Percentiles rank a stretch among this genome's conserved stretches.
phyloP scores from a whole-genome alignment of 1,140 invertebrate genomes.

The Euura saliciscinereae region DNA sequence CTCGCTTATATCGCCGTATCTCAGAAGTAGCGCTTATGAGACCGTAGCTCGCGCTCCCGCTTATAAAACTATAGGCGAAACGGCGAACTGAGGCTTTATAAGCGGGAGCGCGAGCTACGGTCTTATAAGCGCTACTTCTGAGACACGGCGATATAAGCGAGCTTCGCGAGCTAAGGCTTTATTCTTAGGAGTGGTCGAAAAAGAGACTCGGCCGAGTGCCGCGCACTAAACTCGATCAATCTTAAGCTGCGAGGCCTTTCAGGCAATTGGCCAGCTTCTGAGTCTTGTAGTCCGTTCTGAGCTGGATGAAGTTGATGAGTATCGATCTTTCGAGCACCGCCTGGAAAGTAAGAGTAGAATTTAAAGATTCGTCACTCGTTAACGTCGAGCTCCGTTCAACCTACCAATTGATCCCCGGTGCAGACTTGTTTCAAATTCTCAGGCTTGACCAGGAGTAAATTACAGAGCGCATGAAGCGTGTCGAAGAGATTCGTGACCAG shows the following conservation, averaged over 20 bases:
- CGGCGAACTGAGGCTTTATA: no score
- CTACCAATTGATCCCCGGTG: slow-evolving; percentile 90
- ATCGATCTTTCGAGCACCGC: slow-evolving; percentile 85
- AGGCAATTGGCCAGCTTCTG: slow-evolving; percentile 76
- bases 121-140: no score
- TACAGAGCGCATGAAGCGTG: slow-evolving; percentile 93
- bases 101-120: no score
- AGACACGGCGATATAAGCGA: no score
- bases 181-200: no score
- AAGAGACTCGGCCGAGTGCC: no score
- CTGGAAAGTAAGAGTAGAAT: slow-evolving; percentile 64
- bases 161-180: no score
- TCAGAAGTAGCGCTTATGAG: no score
- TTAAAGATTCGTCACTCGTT: neutral
- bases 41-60: no score
- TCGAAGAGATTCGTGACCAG: slow-evolving; percentile 90
- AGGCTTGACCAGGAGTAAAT: slow-evolving; percentile 93
- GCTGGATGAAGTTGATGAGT: slow-evolving; percentile 90
- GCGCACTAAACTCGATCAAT: no score
- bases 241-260: slow-evolving; percentile 59
- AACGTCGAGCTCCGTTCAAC: slow-evolving; percentile 29
- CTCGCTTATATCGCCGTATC: no score
- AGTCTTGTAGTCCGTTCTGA: slow-evolving; percentile 90
- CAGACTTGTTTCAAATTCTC: slow-evolving; percentile 97
- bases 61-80: no score